phyloP scores from a whole-genome alignment of 2,888 invertebrate species.

The Papilio protenor region DNA sequence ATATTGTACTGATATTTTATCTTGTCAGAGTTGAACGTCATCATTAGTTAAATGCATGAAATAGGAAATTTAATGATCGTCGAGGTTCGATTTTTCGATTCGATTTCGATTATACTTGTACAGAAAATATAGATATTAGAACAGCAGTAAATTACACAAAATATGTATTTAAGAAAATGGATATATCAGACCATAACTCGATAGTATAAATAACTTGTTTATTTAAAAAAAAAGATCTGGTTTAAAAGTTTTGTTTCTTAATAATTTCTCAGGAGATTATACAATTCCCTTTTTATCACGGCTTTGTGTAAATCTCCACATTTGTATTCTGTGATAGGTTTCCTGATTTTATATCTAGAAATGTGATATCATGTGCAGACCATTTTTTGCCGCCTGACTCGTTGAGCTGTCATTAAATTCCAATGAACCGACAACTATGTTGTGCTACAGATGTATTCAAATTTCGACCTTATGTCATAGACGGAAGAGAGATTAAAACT shows the following conservation, averaged over 20 bases:
- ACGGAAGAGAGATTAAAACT: not conserved
- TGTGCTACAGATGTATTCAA: conserved; percentile 47
- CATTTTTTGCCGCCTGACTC: conserved; percentile 61
- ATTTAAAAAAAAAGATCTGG: no score
- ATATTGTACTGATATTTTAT: conserved; percentile 61
- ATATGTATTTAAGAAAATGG: no score
- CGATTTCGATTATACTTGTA: not conserved
- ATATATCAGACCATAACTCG: no score
- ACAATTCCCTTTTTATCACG: not conserved
- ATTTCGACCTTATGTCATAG: conserved; percentile 47
- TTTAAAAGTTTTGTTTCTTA: not conserved
- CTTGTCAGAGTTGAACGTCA: conserved; percentile 52
- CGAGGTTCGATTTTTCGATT: not conserved
- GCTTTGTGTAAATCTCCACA: conserved; percentile 8
- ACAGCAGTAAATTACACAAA: no score
- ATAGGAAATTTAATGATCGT: not conserved
- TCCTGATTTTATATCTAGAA: conserved; percentile 40
- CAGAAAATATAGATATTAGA: not conserved
- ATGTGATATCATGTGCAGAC: conserved; percentile 64
- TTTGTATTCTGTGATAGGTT: conserved; percentile 44
- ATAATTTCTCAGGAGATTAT: not conserved
- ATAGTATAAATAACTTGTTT: no score
- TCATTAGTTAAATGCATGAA: not conserved
- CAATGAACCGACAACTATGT: conserved; percentile 51
- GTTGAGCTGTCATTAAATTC: conserved; percentile 59